Conservation (phyloP, 1,140 invertebrate genomes). For the Vanessa tameamea region DNA sequence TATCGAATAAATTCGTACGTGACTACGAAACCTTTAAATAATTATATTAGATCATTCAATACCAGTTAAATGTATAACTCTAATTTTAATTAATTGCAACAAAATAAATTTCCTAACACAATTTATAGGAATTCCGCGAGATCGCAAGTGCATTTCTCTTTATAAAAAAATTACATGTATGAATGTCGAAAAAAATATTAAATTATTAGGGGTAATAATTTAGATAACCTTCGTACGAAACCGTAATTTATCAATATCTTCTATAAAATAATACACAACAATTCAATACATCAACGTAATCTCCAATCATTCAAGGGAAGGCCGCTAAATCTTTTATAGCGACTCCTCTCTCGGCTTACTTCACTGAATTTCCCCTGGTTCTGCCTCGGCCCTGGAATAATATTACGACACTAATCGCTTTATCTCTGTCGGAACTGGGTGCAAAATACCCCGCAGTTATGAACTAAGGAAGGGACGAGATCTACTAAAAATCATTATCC, state of each 20-base stretch:
- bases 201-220: no score
- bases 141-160: no score
- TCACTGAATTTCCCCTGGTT: slow-evolving; percentile 12
- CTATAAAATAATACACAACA: slow-evolving; percentile 5
- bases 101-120: no score
- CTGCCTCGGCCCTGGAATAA: slow-evolving; percentile 15
- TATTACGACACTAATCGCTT: slow-evolving; percentile 55
- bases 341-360: background rate
- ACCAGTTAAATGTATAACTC: no score
- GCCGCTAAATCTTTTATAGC: slow-evolving; percentile 6
- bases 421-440: slow-evolving; percentile 40
- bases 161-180: no score
- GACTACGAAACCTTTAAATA: no score
- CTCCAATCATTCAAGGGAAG: slow-evolving; percentile 1
- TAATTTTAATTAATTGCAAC: no score
- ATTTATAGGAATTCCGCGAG: no score
- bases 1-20: no score
- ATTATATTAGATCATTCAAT: no score
- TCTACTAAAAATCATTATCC: slow-evolving; percentile 5
- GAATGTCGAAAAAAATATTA: no score
- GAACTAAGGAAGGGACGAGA: slow-evolving; percentile 15
- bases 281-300: slow-evolving; percentile 5
- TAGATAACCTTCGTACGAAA: no score
- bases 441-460: slow-evolving; percentile 30
- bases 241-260: background rate